phyloP scores from a whole-genome alignment of 2,797 vertebrate species.

The Merluccius polli region DNA sequence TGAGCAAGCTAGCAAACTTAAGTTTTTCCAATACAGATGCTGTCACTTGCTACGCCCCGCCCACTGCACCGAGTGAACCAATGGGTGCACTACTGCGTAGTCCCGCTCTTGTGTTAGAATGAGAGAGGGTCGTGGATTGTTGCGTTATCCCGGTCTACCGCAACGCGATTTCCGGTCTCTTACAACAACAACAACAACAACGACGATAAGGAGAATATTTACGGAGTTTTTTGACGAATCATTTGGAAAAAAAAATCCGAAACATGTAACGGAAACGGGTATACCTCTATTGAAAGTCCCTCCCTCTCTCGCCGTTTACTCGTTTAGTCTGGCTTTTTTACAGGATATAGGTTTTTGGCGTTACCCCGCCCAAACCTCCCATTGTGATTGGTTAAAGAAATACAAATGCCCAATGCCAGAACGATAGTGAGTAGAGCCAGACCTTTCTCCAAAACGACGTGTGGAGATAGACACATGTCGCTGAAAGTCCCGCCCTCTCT shows the following conservation, averaged over 20 bases:
- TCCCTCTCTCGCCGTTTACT: too few relatives aligned
- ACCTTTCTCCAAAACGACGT: too few relatives aligned
- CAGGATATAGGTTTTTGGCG: too few relatives aligned
- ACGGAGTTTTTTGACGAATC: not conserved
- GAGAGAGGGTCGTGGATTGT: not conserved
- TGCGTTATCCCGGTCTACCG: not conserved
- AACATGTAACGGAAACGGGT: not conserved
- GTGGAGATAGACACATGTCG: too few relatives aligned
- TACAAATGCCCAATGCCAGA: too few relatives aligned
- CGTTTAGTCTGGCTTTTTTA: too few relatives aligned
- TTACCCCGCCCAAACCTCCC: too few relatives aligned
- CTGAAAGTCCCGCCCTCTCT: too few relatives aligned
- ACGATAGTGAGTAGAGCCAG: too few relatives aligned
- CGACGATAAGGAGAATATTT: not conserved
- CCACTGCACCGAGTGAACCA: conserved; percentile 29
- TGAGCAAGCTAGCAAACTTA: conserved; percentile 42
- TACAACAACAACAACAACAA: not conserved
- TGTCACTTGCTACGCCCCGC: conserved; percentile 44
- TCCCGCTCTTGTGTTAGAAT: not conserved
- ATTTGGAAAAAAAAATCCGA: not conserved
- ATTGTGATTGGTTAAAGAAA: too few relatives aligned
- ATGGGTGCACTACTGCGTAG: conserved; percentile 10
- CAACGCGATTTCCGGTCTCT: not conserved
- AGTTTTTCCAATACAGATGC: conserved; percentile 53
- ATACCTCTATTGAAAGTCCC: too few relatives aligned